Conservation (phyloP, 2,113 vertebrate genomes). For the Poeciliopsis prolifica region DNA sequence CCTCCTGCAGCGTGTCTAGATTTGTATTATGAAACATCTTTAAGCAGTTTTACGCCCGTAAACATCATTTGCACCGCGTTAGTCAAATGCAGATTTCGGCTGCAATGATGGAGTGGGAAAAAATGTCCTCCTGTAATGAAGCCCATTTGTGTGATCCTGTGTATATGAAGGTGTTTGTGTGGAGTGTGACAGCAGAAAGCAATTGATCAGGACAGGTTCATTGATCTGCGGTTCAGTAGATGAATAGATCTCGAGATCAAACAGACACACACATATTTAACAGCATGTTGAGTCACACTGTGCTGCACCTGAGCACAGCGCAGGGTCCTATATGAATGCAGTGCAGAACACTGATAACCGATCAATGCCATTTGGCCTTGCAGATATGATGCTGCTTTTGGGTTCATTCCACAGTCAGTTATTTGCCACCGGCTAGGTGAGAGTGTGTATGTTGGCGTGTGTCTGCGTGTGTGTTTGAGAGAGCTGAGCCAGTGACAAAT, state of each 20-base stretch:
- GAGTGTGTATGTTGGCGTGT: slow-evolving; percentile 9
- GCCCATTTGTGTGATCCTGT: too few relatives aligned
- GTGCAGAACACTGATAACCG: slow-evolving; percentile 45
- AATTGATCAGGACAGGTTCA: slow-evolving; percentile 45
- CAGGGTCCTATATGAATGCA: slow-evolving; percentile 43
- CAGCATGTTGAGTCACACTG: background rate
- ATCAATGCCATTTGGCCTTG: slow-evolving; percentile 52
- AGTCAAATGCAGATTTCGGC: too few relatives aligned
- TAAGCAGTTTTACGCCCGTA: too few relatives aligned
- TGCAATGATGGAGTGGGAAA: too few relatives aligned
- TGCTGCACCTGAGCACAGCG: slow-evolving; percentile 29
- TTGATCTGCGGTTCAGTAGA: slow-evolving; percentile 31
- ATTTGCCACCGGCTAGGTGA: slow-evolving; percentile 66
- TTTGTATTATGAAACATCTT: too few relatives aligned
- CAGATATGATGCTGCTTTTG: slow-evolving; percentile 45
- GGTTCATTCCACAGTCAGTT: slow-evolving; percentile 55
- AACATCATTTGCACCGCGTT: too few relatives aligned
- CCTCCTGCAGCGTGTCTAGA: too few relatives aligned
- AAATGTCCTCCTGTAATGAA: too few relatives aligned
- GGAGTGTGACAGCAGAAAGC: background rate
- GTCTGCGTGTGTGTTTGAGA: slow-evolving; percentile 4
- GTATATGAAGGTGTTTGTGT: slow-evolving; percentile 11
- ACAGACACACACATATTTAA: slow-evolving; percentile 23
- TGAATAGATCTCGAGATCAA: slow-evolving; percentile 43
- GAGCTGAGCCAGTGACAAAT: slow-evolving; percentile 50